These are phyloP conservation scores for Drosophila teissieri DNA, from an alignment of 1,140 invertebrate genomes.

Conservation along the genomic window DNA sequence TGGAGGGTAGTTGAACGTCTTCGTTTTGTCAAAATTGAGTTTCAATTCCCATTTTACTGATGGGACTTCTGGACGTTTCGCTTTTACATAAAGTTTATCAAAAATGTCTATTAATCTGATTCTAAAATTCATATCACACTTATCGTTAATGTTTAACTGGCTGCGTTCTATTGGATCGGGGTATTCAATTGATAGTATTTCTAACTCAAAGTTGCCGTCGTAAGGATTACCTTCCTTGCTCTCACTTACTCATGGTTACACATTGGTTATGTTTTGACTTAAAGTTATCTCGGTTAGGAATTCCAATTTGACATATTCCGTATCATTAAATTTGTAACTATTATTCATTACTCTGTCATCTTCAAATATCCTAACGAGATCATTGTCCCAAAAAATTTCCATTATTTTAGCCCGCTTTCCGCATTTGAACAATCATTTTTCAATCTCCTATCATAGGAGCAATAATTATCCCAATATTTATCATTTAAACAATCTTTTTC, in stretches of 20 bases:
- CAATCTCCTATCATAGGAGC: background rate
- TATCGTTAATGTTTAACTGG: conserved; percentile 1
- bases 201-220: background rate
- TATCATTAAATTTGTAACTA: background rate
- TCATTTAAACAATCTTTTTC: background rate
- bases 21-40: conserved; percentile 12
- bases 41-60: background rate
- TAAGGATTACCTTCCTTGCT: no score
- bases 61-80: background rate
- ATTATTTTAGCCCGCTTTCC: no score
- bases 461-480: background rate
- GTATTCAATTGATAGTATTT: conserved; percentile 2
- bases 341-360: no score
- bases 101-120: background rate
- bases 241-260: no score
- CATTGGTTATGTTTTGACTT: no score
- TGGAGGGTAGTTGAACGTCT: conserved; percentile 5
- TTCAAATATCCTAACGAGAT: no score
- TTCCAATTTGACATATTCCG: no score
- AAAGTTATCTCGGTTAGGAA: no score
- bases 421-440: no score
- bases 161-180: background rate
- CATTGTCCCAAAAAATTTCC: no score
- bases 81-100: background rate
- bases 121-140: background rate